These are phyloP conservation scores for Aphelenchoides fujianensis DNA, from an alignment of 1,140 invertebrate genomes.

Conservation along the genomic window DNA sequence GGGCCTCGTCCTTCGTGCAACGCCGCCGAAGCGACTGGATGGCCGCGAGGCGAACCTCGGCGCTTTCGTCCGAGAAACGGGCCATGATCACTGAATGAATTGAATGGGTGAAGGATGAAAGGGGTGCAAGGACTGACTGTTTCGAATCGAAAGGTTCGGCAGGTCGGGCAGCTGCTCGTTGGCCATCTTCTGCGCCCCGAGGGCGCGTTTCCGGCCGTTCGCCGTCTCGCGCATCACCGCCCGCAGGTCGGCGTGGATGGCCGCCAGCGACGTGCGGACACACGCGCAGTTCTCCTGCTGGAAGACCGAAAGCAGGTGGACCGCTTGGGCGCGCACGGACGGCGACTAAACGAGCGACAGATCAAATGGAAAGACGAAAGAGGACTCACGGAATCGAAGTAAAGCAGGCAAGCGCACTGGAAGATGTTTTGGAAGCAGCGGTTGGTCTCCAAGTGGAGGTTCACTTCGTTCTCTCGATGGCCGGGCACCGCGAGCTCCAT, in stretches of 20 bases:
- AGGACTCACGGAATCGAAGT: background rate
- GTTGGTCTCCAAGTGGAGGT: background rate
- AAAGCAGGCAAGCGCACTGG: background rate
- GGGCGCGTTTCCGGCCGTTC: too few species aligned
- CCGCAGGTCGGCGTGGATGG: background rate
- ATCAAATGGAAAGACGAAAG: background rate
- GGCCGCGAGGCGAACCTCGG: background rate
- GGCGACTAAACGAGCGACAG: background rate
- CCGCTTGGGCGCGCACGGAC: background rate
- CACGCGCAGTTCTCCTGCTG: background rate
- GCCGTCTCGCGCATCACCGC: background rate
- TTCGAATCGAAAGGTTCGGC: background rate
- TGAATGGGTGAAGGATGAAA: too few species aligned
- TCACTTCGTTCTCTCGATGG: background rate
- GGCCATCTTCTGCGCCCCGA: too few species aligned
- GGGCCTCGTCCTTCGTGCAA: background rate
- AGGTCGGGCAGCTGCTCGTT: background rate
- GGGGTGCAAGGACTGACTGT: too few species aligned
- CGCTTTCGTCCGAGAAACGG: background rate
- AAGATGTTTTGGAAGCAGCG: background rate
- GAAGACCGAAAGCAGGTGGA: background rate
- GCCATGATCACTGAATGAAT: background rate
- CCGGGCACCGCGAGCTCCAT: background rate
- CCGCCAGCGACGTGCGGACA: background rate
- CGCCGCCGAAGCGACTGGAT: background rate